Percentiles rank a stretch among this genome's conserved stretches.
Evolutionary conservation across 2,888 invertebrate genomes (phyloP).

Genomic region (Drosophila pullipes): DNA sequence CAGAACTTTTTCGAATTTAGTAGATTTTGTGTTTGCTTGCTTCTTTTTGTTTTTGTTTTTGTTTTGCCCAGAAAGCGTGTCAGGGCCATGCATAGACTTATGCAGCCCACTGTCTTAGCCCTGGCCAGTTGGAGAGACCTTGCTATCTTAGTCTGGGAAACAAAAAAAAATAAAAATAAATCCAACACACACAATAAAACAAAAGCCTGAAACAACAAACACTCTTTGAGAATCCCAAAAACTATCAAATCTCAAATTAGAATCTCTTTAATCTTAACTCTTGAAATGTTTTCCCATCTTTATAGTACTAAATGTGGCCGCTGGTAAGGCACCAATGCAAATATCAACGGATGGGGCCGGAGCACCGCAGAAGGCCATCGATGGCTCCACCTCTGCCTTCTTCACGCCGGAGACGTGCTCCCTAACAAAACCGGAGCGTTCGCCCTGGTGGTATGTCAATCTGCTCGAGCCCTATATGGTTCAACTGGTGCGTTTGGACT

Average conservation of each 20-base stretch:
- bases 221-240: slow-evolving; percentile 1
- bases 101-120: slow-evolving; percentile 41
- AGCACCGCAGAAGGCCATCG: slow-evolving; percentile 95
- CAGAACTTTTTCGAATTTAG: slow-evolving; percentile 36
- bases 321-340: slow-evolving; percentile 98
- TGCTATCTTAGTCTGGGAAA: slow-evolving; percentile 57
- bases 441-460: slow-evolving; percentile 98
- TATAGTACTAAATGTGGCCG: slow-evolving; percentile 96
- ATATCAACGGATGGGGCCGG: slow-evolving; percentile 93
- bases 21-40: not conserved
- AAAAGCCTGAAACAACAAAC: slow-evolving; percentile 36
- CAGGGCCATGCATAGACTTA: slow-evolving; percentile 51
- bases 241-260: slow-evolving; percentile 3
- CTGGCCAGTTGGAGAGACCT: slow-evolving; percentile 66
- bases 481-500: slow-evolving; percentile 95
- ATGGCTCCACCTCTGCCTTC: slow-evolving; percentile 94
- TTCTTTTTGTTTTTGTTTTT: slow-evolving; percentile 6
- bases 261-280: slow-evolving; percentile 30
- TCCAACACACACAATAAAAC: slow-evolving; percentile 32
- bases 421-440: slow-evolving; percentile 92
- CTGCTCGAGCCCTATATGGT: slow-evolving; percentile 97
- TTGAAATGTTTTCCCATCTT: slow-evolving; percentile 62
- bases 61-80: slow-evolving; percentile 53
- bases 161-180: not conserved
- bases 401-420: slow-evolving; percentile 95